These are phyloP conservation scores for Morpho achilles DNA, from an alignment of 2,888 invertebrate genomes.

Conservation along the genomic window DNA sequence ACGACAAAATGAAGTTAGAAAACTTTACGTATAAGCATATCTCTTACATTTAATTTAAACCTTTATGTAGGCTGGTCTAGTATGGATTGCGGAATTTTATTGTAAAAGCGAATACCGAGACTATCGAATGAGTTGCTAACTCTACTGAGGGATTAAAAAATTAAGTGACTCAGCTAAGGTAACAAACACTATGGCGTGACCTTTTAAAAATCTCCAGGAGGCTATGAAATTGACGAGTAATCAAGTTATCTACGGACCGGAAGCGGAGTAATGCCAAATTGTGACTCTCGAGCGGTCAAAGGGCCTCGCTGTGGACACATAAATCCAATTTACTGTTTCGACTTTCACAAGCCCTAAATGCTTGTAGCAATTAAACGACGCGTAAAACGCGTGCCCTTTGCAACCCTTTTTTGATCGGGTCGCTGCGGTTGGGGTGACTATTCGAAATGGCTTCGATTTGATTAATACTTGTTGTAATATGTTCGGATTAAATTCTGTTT, in stretches of 20 bases:
- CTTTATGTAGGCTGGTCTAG: too few relatives aligned
- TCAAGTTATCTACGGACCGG: conserved; percentile 58
- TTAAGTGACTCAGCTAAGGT: too few relatives aligned
- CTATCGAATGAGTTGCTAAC: too few relatives aligned
- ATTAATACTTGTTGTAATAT: conserved; percentile 22
- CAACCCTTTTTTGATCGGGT: conserved; percentile 46
- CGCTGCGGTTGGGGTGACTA: conserved; percentile 24
- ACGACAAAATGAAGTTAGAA: too few relatives aligned
- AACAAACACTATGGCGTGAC: neutral
- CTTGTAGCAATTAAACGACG: conserved; percentile 71
- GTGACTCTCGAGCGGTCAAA: conserved; percentile 65
- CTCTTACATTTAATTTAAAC: too few relatives aligned
- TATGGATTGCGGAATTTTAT: too few relatives aligned
- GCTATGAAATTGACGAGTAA: conserved; percentile 59
- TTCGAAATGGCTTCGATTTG: conserved; percentile 25
- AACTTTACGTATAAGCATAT: too few relatives aligned
- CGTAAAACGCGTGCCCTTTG: conserved; percentile 59
- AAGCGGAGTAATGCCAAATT: conserved; percentile 60
- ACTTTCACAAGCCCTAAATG: conserved; percentile 63
- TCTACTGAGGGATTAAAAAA: too few relatives aligned
- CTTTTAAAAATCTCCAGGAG: conserved; percentile 28
- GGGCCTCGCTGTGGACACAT: conserved; percentile 52
- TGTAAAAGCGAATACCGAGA: too few relatives aligned
- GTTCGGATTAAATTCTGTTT: conserved; percentile 1
- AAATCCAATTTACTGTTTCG: conserved; percentile 73